Base-by-base conservation (phyloP, 2,113 vertebrate species). In the Zosterops borbonicus region DNA sequence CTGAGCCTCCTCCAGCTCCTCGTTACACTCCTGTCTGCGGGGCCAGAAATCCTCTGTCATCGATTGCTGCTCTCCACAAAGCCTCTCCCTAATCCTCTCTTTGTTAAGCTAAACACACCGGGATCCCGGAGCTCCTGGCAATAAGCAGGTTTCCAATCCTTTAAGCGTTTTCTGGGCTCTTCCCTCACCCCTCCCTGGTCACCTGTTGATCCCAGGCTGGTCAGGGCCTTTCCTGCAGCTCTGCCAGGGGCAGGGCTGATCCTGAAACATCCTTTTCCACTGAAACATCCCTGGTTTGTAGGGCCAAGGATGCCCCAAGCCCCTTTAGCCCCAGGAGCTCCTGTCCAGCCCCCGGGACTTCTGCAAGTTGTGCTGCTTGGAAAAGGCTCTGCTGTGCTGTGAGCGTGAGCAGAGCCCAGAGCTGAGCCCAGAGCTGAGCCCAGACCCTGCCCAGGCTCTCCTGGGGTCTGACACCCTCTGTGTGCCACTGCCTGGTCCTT, bases 51-150 rank as follows among this genome's bases (percentile, higher is more conserved):
- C 47, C 23, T 27, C 75, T 41, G 6, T 22, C 73, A 91, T 70
- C 2, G 39, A 84, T 90, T 89, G 25, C 56, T 71, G 42, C 20
- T 74, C 89, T 80, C 73, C 44, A 15, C 2, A 18, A 90, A 92
- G 62, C 37, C 63, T 11, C 56, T 47, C 76, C 63, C 50, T 93
- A 86, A 94, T 85, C 88, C 71, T 50, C 59, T 73, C 86, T 58
- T 85, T 92, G 87, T 85, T 76, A 76, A 64, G 37, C 78, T 73
- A 69, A 91, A 49, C 70, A 49, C 68, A 35, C 55, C 33, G 3
- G 28, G 83, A 49, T 58, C 67, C 62, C 28, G 11, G 62, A 47
- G 78, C 53, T 94, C 5, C 87, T 89, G 35, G 13, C 56, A 24
- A 6, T 15, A 28, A 93, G 67, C 62, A 69, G 46, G 3, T 83